phyloP scores from a whole-genome alignment of 1,140 invertebrate species.

The Drosophila virilis region DNA sequence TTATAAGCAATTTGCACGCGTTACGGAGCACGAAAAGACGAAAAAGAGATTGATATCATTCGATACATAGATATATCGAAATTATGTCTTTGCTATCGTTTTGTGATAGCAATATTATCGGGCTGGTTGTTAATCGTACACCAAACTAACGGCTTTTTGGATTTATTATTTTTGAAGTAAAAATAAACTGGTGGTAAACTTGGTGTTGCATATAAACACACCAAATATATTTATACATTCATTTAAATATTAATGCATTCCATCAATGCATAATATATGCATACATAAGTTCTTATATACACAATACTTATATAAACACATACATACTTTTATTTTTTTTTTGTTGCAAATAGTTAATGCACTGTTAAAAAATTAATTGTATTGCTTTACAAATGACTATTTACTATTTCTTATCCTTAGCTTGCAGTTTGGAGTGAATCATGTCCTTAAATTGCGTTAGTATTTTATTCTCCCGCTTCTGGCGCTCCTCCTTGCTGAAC shows the following conservation, averaged over 20 bases:
- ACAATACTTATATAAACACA: no score
- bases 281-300: no score
- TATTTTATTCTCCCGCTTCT: constrained; percentile 98
- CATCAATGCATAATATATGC: no score
- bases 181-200: no score
- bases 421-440: constrained; percentile 89
- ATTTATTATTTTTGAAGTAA: no score
- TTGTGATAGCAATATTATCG: not conserved
- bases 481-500: constrained; percentile 98
- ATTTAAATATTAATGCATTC: no score
- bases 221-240: no score
- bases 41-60: constrained; percentile 2
- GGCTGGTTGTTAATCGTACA: not conserved
- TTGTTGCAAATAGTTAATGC: no score
- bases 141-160: no score
- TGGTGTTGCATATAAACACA: no score
- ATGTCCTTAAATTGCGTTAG: constrained; percentile 97
- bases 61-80: constrained; percentile 12
- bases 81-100: no score
- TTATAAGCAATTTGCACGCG: constrained; percentile 1
- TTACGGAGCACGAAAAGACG: not conserved
- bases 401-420: constrained; percentile 79
- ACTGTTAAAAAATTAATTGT: not conserved
- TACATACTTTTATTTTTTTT: no score
- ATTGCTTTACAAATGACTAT: not conserved